These are phyloP conservation scores for Heliconius hewitsoni DNA, from an alignment of 1,140 invertebrate genomes.

Conservation along the genomic window DNA sequence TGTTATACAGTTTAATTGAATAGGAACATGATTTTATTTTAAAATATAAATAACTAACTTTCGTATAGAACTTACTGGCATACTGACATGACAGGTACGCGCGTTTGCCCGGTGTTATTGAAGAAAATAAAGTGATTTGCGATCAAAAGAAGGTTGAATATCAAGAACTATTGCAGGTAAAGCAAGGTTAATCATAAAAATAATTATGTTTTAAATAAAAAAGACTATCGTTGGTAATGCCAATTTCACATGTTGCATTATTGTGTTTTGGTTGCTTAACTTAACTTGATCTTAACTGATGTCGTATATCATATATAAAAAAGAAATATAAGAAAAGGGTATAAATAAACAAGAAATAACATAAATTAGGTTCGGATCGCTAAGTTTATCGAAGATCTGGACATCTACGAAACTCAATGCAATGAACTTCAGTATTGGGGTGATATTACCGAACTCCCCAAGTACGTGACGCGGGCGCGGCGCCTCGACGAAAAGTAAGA, in stretches of 20 bases:
- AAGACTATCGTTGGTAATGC: too few species aligned
- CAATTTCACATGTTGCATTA: neutral
- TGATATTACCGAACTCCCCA: slow-evolving; percentile 91
- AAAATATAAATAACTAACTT: neutral
- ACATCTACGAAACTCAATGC: slow-evolving; percentile 89
- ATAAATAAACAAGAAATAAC: neutral
- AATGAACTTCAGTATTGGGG: slow-evolving; percentile 94
- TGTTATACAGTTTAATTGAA: too few species aligned
- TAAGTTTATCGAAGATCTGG: slow-evolving; percentile 90
- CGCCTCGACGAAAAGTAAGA: slow-evolving; percentile 86
- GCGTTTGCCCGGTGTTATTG: slow-evolving; percentile 89
- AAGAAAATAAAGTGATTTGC: slow-evolving; percentile 90
- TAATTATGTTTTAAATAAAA: neutral
- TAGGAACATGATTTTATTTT: too few species aligned
- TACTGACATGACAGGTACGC: slow-evolving; percentile 80
- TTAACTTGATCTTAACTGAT: neutral
- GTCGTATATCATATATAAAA: too few species aligned
- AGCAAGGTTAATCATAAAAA: neutral
- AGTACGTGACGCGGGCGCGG: slow-evolving; percentile 91
- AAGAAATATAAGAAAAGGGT: too few species aligned
- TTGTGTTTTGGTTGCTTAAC: neutral
- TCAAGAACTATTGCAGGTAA: slow-evolving; percentile 88
- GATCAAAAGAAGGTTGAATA: slow-evolving; percentile 93
- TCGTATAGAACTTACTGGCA: neutral
- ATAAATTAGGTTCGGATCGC: slow-evolving; percentile 82